Base-by-base conservation (phyloP, 2,888 invertebrate genomes). In the Mesorhabditis sp. region DNA sequence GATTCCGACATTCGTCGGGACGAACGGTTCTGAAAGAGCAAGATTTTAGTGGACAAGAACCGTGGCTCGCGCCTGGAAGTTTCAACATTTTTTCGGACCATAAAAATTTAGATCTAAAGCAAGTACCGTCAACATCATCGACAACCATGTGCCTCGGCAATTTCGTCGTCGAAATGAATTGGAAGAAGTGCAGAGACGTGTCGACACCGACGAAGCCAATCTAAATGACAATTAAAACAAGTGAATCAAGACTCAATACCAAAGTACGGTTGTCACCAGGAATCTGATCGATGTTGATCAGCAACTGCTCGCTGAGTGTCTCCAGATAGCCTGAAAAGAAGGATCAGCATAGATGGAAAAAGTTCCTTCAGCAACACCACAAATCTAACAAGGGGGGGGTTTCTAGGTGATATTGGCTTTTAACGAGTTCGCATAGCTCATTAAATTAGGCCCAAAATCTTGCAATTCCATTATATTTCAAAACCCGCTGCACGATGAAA, bases 221-320 rank as follows among this genome's bases (percentile, higher is more conserved):
- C 75, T 78, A 71, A 41, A 61, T 65, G 7, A 5, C 62, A 58
- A 5, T n/a, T 15, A 66, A 15, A 42, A n/a, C 4, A 4, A 42
- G n/a, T 65, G 15, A 13, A n/a, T 43, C 44, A 66, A 13, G 13
- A n/a, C 42, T 43, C n/a, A 6, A 65, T 28, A 83, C 90, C 88
- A 93, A 92, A 7, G 95, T 94, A 70, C 97, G 90, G 41, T 92
- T 90, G 87, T 98, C 97, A 6, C 98, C 97, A 0, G 98, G 98
- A 81, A 98, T 88, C 84, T 92, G 91, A 68, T 92, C 92, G 75
- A 99, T 87, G 85, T 92, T 91, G 43, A 91, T 90, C 70, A 91
- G 88, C 45, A 98, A 88, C 0, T 91, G 91, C 73, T 92, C 91
- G 85, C 95, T 94, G 43, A 93, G 91, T 65, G 92, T 89, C 86